Conservation (phyloP, 2,888 invertebrate genomes). For the Synanthedon vespiformis region DNA sequence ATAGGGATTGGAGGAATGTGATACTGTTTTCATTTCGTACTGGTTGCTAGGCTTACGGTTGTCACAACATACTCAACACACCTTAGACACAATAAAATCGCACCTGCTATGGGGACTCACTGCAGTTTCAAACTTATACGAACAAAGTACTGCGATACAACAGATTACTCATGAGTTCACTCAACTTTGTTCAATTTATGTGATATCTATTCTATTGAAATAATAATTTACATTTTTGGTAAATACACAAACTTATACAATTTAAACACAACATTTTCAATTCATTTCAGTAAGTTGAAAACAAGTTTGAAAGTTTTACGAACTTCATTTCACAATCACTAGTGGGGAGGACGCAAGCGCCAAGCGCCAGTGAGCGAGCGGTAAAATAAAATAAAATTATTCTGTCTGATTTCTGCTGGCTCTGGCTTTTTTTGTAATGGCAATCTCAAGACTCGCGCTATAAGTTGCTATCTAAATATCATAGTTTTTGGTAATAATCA, state of each 20-base stretch:
- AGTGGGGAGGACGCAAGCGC: constrained; percentile 26
- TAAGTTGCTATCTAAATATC: too few relatives aligned
- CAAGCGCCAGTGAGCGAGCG: too few relatives aligned
- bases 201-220: neutral
- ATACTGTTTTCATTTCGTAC: constrained; percentile 17
- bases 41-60: constrained; percentile 58
- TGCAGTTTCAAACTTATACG: neutral
- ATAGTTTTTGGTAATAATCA: too few relatives aligned
- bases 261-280: neutral
- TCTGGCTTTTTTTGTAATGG: too few relatives aligned
- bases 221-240: neutral
- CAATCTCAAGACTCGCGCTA: too few relatives aligned
- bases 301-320: constrained; percentile 41
- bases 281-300: constrained; percentile 10
- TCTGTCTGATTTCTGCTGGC: too few relatives aligned
- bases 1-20: constrained; percentile 4
- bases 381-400: too few relatives aligned
- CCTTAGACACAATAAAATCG: constrained; percentile 20
- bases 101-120: constrained; percentile 21
- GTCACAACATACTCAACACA: constrained; percentile 48
- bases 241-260: neutral
- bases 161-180: constrained; percentile 46
- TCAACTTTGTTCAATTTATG: constrained; percentile 38
- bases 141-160: neutral
- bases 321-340: constrained; percentile 47